phyloP scores from a whole-genome alignment of 2,797 vertebrate genomes.

The Corythornis leucogaster region DNA sequence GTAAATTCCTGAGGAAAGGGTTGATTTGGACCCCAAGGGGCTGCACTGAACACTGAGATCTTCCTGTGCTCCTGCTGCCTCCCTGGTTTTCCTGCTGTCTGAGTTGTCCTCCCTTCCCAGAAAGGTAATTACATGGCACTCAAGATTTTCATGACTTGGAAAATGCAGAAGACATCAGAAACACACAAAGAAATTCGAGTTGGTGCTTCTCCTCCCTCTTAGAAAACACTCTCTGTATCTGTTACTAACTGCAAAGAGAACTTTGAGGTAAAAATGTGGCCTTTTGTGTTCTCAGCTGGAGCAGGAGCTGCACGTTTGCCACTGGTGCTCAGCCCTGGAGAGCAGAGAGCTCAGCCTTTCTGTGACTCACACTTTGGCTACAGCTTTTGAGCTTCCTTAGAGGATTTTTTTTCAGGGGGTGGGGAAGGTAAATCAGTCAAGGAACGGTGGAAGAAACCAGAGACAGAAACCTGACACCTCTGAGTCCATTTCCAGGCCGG shows the following conservation, averaged over 20 bases:
- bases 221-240: background rate
- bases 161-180: background rate
- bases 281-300: background rate
- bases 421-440: conserved; percentile 59
- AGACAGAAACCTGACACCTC: conserved; percentile 49
- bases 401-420: conserved; percentile 22
- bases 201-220: background rate
- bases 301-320: background rate
- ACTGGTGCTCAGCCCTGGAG: background rate
- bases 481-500: conserved; percentile 11
- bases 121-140: background rate
- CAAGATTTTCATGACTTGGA: background rate
- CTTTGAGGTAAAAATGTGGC: accelerated
- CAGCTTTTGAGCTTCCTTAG: conserved; percentile 24
- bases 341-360: conserved; percentile 4
- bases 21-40: background rate
- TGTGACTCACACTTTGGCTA: conserved; percentile 56
- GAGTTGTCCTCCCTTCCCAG: background rate
- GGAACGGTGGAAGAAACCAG: conserved; percentile 43
- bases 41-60: background rate
- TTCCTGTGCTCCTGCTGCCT: background rate
- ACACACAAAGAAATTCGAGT: background rate
- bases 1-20: background rate
- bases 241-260: background rate
- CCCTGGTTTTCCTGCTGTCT: background rate